Base-by-base conservation (phyloP, 2,888 invertebrate genomes). In the Yponomeuta cagnagella region DNA sequence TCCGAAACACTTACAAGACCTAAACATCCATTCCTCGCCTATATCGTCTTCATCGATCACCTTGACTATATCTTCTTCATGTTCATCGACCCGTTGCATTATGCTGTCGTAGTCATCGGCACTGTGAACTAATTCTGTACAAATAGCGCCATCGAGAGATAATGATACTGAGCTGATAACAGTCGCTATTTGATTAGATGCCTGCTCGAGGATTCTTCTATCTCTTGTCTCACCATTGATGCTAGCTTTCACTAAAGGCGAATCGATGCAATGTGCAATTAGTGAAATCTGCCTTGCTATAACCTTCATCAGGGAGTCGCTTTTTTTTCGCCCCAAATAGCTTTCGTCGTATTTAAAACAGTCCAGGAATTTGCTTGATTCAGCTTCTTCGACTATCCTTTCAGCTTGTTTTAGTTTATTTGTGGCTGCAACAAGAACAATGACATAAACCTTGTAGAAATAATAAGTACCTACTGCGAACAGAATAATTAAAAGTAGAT, bases 1-100 rank as follows among this genome's bases (percentile, higher is more conserved):
- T 15, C 74, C 75, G 3, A 73, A 71, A 75, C 90, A 90, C 33
- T 15, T 70, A 73, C 90, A 90, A 23, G 74, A 74, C 64, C 78
- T 81, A 9, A 80, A 77, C 4, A 76, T 70, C 76, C 77, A 79
- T 12, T 66, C 73, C 15, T 48, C 68, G 43, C n/a, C 6, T 15
- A 63, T 23, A n/a, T 66, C 31, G 37, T 15, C 10, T 37, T 31
- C 31, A 66, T 37, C 66, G 37, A 33, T n/a, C 15, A 15, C 33
- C 37, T 15, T 33, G 10, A 66, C 8, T 8, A 33, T 33, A 12
- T 66, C 66, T 15, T 37, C 31, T 10, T 15, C 33, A 68, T 43
- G n/a, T 10, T 67, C n/a, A 43, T 43, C 23, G 8, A 43, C 48
- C 33, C 37, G 33, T 23, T 43, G 2, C 23, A 68, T 23, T 23